A percentile compares a stretch with the other conserved stretches of the same genome.
phyloP scores from a whole-genome alignment of 2,113 vertebrate species.

The Chlorodrepanis virens region DNA sequence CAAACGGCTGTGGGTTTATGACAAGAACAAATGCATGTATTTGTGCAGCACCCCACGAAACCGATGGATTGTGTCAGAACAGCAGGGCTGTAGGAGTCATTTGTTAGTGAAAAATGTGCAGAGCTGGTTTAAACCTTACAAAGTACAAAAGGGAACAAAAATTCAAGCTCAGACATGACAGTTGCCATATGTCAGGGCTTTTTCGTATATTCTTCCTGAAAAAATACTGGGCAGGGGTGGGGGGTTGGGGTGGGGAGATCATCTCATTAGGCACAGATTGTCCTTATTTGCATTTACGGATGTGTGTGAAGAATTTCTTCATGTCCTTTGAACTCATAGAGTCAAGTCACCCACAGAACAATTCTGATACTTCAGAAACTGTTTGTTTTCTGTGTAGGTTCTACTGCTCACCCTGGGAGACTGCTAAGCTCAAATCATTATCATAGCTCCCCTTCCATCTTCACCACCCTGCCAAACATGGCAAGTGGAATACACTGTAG shows the following conservation, averaged over 20 bases:
- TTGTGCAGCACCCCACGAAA: not conserved
- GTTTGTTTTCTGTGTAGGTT: not conserved
- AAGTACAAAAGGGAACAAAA: constrained; percentile 24
- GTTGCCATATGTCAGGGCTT: not conserved
- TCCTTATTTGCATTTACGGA: not conserved
- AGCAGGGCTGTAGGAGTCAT: constrained; percentile 14
- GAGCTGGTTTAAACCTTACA: constrained; percentile 27
- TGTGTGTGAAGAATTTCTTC: not conserved
- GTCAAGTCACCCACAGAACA: not conserved
- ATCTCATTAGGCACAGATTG: not conserved
- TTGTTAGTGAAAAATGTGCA: constrained; percentile 27
- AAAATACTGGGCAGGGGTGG: not conserved
- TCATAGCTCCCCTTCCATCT: not conserved
- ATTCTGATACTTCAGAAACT: not conserved
- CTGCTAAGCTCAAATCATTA: not conserved
- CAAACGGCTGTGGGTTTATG: not conserved
- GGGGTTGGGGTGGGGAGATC: not conserved
- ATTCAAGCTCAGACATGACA: constrained; percentile 9
- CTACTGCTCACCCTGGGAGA: not conserved
- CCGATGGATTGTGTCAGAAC: not conserved
- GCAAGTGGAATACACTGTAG: not conserved
- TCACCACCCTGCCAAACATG: not conserved
- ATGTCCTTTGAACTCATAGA: not conserved
- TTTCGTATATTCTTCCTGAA: constrained; percentile 5
- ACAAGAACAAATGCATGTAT: constrained; percentile 22